Conservation (phyloP, 37 sponge, comb jelly and placozoan species). For the Spongia lamella region DNA sequence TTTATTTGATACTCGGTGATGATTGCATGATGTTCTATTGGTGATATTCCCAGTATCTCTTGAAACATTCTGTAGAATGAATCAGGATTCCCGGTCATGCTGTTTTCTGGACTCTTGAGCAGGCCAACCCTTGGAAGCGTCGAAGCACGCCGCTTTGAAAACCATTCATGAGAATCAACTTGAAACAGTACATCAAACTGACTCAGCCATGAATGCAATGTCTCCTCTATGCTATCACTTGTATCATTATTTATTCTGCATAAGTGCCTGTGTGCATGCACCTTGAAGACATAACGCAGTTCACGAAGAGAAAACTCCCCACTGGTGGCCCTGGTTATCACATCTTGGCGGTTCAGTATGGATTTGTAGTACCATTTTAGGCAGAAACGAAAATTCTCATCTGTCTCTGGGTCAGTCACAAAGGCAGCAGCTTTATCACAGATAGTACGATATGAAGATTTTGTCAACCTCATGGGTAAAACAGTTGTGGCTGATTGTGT, state of each 20-base stretch:
- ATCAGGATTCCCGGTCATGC: slow-evolving; percentile 7
- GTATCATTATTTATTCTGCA: too few relatives aligned
- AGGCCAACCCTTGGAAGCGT: too few relatives aligned
- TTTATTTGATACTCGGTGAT: slow-evolving; percentile 57
- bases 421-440: too few relatives aligned
- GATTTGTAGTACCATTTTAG: slow-evolving; percentile 43
- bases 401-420: too few relatives aligned
- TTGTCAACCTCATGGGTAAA: too few relatives aligned
- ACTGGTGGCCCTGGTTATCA: slow-evolving; percentile 1
- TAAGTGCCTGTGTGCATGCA: neutral
- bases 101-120: too few relatives aligned
- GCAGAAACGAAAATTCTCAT: neutral
- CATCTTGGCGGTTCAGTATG: slow-evolving; percentile 20
- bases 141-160: too few relatives aligned
- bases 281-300: slow-evolving; percentile 45
- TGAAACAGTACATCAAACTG: too few relatives aligned
- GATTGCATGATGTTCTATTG: slow-evolving; percentile 50
- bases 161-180: too few relatives aligned
- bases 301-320: slow-evolving; percentile 59
- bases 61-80: slow-evolving; percentile 69
- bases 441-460: too few relatives aligned
- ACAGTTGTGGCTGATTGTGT: slow-evolving; percentile 4
- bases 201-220: too few relatives aligned
- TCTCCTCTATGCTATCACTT: too few relatives aligned
- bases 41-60: slow-evolving; percentile 41